A percentile compares a stretch with the other conserved stretches of the same genome.
Conservation (phyloP, 1,140 invertebrate genomes). For the Drosophila ambigua region DNA sequence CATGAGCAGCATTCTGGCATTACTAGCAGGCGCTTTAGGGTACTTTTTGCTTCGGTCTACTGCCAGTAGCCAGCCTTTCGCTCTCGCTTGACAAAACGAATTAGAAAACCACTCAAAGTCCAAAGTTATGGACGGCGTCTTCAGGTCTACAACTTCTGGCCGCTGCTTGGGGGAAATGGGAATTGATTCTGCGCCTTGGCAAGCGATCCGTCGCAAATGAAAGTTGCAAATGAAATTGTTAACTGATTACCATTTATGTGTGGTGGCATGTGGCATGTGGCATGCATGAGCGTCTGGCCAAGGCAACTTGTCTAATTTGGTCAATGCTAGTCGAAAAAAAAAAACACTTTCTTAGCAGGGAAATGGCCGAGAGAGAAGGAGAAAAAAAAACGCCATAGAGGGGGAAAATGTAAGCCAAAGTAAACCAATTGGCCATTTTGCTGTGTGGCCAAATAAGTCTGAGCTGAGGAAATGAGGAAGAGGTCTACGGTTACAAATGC, state of each 20-base stretch:
- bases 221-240: slow-evolving; percentile 53
- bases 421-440: slow-evolving; percentile 60
- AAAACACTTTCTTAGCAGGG: slow-evolving; percentile 61
- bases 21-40: too few species aligned
- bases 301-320: slow-evolving; percentile 68
- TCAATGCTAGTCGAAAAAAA: slow-evolving; percentile 51
- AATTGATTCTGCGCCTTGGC: slow-evolving; percentile 63
- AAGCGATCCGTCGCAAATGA: slow-evolving; percentile 62
- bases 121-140: slow-evolving; percentile 12
- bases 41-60: too few species aligned
- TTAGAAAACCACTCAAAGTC: slow-evolving; percentile 16
- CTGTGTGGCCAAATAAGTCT: slow-evolving; percentile 39
- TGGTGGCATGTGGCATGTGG: slow-evolving; percentile 53
- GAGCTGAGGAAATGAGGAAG: slow-evolving; percentile 55
- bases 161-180: slow-evolving; percentile 3
- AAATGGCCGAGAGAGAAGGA: neutral
- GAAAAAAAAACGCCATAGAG: slow-evolving; percentile 27
- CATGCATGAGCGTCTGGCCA: slow-evolving; percentile 34
- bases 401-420: slow-evolving; percentile 56
- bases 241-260: slow-evolving; percentile 66
- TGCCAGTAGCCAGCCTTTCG: neutral
- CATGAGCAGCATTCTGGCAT: too few species aligned
- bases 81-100: slow-evolving; percentile 12
- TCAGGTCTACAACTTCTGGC: slow-evolving; percentile 2
- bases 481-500: slow-evolving; percentile 71